Evolutionary conservation across 1,140 invertebrate genomes (phyloP), one percentile per base, ranked within the genome.

Genomic region (Heliconius hewitsoni): DNA sequence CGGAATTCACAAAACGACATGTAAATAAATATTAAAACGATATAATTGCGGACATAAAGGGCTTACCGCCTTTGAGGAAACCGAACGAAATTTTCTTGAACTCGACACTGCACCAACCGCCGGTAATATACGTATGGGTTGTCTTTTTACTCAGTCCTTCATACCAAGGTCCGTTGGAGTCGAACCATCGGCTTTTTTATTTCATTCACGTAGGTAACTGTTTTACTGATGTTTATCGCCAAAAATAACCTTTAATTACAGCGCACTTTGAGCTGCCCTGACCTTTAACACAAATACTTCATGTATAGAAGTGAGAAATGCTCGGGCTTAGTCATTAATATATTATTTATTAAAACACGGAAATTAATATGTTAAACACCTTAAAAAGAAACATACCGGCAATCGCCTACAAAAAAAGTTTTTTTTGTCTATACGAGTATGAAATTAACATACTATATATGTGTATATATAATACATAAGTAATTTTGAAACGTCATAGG

Each of bases 161-260:
- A 78, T 74, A 73, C 84, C 89, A 90, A 92, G 90, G 91, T 89
- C 79, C 82, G 70, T 79, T 74, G 78, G 86, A 86, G 86, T 86
- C 84, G 84, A 79, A 87, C 85, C 89, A 92, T 89, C 87, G 86
- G 82, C 78, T 90, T 93, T 91, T 46, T 91, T 93, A 76, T 81
- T 76, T 88, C 88, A 87, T 81, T 76, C 90, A 87, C 83, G 90
- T 89, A 90, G 86, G 91, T 91, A 92, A 91, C 91, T 90, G 89
- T 91, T 94, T 92, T 89, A 91, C 91, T 88, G 92, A 94, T 94
- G 89, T 89, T 91, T 94, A 94, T 94, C 92, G 86, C 87, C 89
- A 92, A 92, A 94, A 93, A 93, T 93, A 94, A 94, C 91, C 91
- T 94, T 94, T 94, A 94, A 94, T 94, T 94, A 93, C 90, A 83